Conservation (phyloP, 1,140 invertebrate genomes). For the Papilio helenus region DNA sequence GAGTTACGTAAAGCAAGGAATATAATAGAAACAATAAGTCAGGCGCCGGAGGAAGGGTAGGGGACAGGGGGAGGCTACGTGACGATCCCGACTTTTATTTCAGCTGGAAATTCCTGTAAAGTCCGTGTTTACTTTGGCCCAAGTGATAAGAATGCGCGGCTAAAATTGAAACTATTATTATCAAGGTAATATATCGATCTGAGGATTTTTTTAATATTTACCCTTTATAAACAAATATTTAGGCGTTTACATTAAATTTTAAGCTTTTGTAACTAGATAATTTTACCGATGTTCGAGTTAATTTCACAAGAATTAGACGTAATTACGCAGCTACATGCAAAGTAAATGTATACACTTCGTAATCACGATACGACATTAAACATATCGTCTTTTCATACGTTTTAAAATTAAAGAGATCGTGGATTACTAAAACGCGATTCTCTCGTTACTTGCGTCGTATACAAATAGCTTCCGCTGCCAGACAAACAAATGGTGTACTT, state of each 20-base stretch:
- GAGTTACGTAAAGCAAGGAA: neutral
- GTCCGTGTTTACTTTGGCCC: conserved; percentile 16
- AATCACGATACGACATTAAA: too few species aligned
- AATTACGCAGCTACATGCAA: too few species aligned
- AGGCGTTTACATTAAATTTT: too few species aligned
- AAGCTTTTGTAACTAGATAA: too few species aligned
- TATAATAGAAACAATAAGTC: conserved; percentile 23
- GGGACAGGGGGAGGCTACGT: conserved; percentile 23
- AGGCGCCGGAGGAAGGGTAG: neutral
- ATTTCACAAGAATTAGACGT: too few species aligned
- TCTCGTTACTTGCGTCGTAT: neutral
- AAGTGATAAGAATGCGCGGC: neutral
- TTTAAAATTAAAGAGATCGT: too few species aligned
- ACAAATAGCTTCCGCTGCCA: conserved; percentile 35
- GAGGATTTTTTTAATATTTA: neutral
- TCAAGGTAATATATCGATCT: conserved; percentile 14
- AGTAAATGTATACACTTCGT: too few species aligned
- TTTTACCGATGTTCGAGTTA: too few species aligned
- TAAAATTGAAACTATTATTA: neutral
- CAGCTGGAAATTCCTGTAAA: conserved; percentile 36
- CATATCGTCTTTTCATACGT: too few species aligned
- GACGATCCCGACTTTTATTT: conserved; percentile 37
- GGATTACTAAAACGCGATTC: neutral
- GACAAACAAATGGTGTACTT: conserved; percentile 34
- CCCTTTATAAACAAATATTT: too few species aligned